Conservation (phyloP, 2,113 vertebrate species). For the Phaetusa simplex region DNA sequence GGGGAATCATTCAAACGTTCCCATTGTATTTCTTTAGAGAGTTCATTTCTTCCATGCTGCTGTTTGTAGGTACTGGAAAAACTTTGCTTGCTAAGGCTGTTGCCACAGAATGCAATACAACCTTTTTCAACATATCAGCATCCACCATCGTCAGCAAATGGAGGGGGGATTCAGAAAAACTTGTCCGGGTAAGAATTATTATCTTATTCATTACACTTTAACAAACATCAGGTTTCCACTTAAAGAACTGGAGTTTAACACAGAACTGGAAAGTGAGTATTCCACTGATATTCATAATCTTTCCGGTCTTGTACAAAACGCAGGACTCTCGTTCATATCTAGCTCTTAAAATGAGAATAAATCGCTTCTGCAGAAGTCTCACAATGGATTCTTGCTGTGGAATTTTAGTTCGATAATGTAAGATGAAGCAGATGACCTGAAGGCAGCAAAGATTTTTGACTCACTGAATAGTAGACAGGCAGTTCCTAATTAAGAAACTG, state of each 20-base stretch:
- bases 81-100: constrained; percentile 96
- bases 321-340: neutral
- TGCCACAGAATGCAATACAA: constrained; percentile 94
- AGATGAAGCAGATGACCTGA: neutral
- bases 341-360: neutral
- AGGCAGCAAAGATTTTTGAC: neutral
- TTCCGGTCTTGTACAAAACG: neutral
- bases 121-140: constrained; percentile 98
- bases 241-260: neutral
- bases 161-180: constrained; percentile 97
- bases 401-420: neutral
- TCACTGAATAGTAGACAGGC: neutral
- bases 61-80: constrained; percentile 88
- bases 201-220: neutral
- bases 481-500: neutral
- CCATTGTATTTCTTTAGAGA: neutral
- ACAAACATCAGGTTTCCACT: neutral
- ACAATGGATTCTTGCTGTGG: neutral
- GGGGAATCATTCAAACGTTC: neutral
- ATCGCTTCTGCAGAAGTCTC: neutral
- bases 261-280: neutral
- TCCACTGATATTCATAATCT: neutral
- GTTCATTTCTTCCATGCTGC: neutral
- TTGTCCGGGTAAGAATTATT: constrained; percentile 84
- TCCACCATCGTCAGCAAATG: constrained; percentile 99